These are phyloP conservation scores for Mactra quadrangularis DNA, from an alignment of 1,140 invertebrate genomes.

Conservation along the genomic window DNA sequence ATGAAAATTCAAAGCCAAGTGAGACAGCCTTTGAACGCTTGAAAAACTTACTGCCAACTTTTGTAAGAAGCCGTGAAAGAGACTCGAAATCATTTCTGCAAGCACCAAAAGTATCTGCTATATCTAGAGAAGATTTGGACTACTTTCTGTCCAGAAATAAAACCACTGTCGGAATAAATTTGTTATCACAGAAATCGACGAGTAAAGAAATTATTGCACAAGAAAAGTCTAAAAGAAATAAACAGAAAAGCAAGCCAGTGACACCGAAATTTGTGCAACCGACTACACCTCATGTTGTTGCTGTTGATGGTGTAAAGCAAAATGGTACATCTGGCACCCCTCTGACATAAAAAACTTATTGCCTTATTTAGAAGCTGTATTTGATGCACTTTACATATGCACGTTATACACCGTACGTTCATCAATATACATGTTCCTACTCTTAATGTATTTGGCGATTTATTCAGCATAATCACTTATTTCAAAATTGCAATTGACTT, in stretches of 20 bases:
- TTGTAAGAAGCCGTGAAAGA: slow-evolving; percentile 15
- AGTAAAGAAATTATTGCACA: slow-evolving; percentile 35
- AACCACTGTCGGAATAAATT: slow-evolving; percentile 11
- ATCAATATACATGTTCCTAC: too few species aligned
- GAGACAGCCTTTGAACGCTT: background rate
- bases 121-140: slow-evolving; percentile 36
- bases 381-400: too few species aligned
- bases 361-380: background rate
- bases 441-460: too few species aligned
- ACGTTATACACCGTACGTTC: too few species aligned
- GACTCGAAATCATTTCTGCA: slow-evolving; percentile 44
- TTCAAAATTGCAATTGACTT: too few species aligned
- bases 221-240: slow-evolving; percentile 25
- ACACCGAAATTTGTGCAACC: slow-evolving; percentile 22
- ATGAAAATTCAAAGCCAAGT: slow-evolving; percentile 4
- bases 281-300: slow-evolving; percentile 21
- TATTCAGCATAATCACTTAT: too few species aligned
- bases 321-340: background rate
- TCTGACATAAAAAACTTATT: background rate
- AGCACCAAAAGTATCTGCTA: slow-evolving; percentile 11
- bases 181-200: background rate
- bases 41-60: slow-evolving; percentile 27
- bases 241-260: background rate
- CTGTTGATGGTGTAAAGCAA: background rate
- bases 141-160: slow-evolving; percentile 31